These are phyloP conservation scores for Sebastes cheni DNA, from an alignment of 2,797 vertebrate species.

Conservation along the genomic window DNA sequence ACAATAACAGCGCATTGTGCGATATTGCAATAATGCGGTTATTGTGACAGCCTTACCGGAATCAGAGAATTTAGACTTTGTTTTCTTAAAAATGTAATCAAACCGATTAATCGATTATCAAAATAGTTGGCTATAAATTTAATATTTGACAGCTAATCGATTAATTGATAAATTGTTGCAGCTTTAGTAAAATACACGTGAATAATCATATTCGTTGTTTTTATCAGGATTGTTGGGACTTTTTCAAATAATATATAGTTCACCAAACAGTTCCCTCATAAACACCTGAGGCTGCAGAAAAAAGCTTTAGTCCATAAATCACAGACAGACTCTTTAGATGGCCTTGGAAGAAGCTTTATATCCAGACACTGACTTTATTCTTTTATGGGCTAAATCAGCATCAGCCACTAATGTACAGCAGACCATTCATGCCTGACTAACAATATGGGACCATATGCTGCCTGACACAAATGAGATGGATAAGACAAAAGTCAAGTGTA, in stretches of 20 bases:
- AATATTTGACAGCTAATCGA: fast-evolving
- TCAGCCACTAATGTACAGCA: conserved; percentile 14
- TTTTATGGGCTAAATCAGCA: conserved; percentile 52
- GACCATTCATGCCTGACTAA: conserved; percentile 35
- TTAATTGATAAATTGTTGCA: neutral
- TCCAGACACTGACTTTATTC: conserved; percentile 34
- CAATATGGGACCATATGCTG: conserved; percentile 52
- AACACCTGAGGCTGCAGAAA: conserved; percentile 32
- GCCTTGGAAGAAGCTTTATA: conserved; percentile 34
- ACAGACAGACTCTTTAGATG: conserved; percentile 28
- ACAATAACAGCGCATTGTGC: too few species aligned
- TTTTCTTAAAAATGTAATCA: too few species aligned
- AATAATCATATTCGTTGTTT: conserved; percentile 16
- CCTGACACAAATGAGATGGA: conserved; percentile 30
- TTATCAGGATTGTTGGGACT: neutral
- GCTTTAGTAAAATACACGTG: conserved; percentile 25
- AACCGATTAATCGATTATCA: too few species aligned
- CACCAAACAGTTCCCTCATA: neutral
- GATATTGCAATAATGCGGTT: too few species aligned
- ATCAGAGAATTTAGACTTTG: too few species aligned
- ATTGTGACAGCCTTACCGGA: too few species aligned
- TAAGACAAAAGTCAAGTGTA: conserved; percentile 18
- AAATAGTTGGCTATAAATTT: too few species aligned
- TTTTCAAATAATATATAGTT: neutral
- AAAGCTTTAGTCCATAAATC: conserved; percentile 44